Percentiles rank a stretch among this genome's conserved stretches.
These are phyloP conservation scores for Oryzias curvinotus DNA, from an alignment of 2,113 vertebrate genomes.

Conservation along the genomic window DNA sequence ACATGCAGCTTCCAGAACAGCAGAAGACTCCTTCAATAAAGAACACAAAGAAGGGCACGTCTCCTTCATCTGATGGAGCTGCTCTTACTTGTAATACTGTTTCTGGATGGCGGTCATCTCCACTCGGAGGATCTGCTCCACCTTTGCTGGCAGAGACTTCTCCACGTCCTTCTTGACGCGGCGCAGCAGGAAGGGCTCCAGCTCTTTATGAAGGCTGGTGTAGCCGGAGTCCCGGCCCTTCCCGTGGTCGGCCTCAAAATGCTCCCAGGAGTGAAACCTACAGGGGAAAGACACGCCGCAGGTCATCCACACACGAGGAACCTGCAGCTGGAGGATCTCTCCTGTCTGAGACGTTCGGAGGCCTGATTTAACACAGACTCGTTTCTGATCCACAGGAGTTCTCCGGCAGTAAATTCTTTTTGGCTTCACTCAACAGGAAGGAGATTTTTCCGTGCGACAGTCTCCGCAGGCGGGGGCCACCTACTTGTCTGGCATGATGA, in stretches of 20 bases:
- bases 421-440: no score
- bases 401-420: no score
- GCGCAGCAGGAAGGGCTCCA: constrained; percentile 94
- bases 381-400: no score
- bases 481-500: constrained; percentile 99
- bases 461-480: constrained; percentile 21
- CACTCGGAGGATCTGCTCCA: constrained; percentile 96
- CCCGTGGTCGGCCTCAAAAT: constrained; percentile 97
- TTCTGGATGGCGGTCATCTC: constrained; percentile 99
- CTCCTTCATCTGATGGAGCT: neutral
- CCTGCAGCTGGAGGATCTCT: no score
- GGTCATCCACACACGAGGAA: neutral
- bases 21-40: no score
- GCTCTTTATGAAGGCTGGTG: constrained; percentile 95
- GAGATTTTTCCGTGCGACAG: no score
- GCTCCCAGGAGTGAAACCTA: constrained; percentile 97
- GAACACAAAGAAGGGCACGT: no score
- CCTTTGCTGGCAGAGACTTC: constrained; percentile 97
- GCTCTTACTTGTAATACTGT: constrained; percentile 97
- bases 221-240: constrained; percentile 96
- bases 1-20: no score
- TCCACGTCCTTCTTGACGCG: constrained; percentile 99
- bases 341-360: no score
- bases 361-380: no score
- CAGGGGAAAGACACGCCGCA: neutral